These are phyloP conservation scores for Calameuta pallipes DNA, from an alignment of 2,888 invertebrate genomes.

Conservation along the genomic window DNA sequence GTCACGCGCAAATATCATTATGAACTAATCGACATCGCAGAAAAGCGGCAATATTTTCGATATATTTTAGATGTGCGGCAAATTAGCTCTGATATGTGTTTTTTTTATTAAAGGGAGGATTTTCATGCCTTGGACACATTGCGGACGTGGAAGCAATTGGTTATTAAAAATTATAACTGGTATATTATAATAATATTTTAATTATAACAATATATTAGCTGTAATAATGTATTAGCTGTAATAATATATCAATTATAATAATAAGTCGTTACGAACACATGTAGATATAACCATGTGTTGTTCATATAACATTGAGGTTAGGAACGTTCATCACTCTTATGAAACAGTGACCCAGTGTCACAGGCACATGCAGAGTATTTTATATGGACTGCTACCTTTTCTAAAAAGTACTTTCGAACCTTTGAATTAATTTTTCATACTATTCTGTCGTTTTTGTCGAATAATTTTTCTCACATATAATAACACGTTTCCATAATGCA, in stretches of 20 bases:
- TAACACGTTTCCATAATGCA: not conserved
- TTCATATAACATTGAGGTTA: not conserved
- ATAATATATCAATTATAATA: not conserved
- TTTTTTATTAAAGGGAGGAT: no score
- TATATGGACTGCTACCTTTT: not conserved
- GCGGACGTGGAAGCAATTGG: no score
- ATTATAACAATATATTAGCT: no score
- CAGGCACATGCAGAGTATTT: not conserved
- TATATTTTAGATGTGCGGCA: no score
- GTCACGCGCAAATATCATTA: no score
- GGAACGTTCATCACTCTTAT: not conserved
- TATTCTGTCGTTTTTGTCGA: not conserved
- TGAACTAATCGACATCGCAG: no score
- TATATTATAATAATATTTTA: not conserved
- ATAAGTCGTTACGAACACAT: not conserved
- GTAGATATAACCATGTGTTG: not conserved
- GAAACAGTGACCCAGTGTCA: not conserved
- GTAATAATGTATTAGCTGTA: not conserved
- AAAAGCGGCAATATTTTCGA: no score
- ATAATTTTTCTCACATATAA: not conserved
- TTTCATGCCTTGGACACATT: no score
- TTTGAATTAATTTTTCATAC: not conserved
- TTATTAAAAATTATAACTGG: not conserved
- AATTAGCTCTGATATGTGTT: no score
- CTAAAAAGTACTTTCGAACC: not conserved